phyloP scores from a whole-genome alignment of 2,113 vertebrate species.

The Microtus pennsylvanicus region DNA sequence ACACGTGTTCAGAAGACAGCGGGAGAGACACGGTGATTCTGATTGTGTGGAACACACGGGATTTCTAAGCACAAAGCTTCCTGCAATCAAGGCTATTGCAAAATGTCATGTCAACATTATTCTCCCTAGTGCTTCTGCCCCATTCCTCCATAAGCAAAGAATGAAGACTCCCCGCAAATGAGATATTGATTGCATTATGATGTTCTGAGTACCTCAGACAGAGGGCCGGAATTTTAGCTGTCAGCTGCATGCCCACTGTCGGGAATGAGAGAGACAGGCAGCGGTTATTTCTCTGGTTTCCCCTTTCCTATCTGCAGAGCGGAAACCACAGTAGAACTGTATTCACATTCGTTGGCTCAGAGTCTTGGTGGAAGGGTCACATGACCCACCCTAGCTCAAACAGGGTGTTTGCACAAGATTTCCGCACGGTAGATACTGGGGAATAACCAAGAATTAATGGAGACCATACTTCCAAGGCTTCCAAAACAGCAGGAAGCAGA shows the following conservation, averaged over 20 bases:
- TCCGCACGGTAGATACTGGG: background rate
- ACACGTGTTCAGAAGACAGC: constrained; percentile 56
- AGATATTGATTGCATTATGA: constrained; percentile 73
- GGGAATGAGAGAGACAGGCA: background rate
- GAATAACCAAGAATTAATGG: background rate
- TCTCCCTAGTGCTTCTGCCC: constrained; percentile 70
- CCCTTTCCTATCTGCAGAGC: background rate
- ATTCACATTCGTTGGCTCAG: background rate
- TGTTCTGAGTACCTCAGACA: constrained; percentile 57
- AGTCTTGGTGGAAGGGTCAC: background rate
- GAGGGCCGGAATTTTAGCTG: constrained; percentile 23
- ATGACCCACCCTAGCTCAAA: background rate
- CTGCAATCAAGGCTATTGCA: constrained; percentile 69
- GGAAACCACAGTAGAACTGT: background rate
- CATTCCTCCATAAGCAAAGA: constrained; percentile 67
- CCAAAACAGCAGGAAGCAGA: background rate
- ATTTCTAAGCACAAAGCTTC: constrained; percentile 71
- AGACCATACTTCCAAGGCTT: background rate
- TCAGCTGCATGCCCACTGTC: constrained; percentile 7
- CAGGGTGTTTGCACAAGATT: background rate
- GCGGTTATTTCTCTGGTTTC: background rate
- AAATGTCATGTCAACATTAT: constrained; percentile 69
- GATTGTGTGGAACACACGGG: constrained; percentile 54
- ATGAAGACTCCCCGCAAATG: constrained; percentile 56
- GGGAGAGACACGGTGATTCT: constrained; percentile 58